Percentiles rank a stretch among this genome's conserved stretches.
phyloP scores from a whole-genome alignment of 2,113 vertebrate genomes.

The Andinoacara biseriatus region DNA sequence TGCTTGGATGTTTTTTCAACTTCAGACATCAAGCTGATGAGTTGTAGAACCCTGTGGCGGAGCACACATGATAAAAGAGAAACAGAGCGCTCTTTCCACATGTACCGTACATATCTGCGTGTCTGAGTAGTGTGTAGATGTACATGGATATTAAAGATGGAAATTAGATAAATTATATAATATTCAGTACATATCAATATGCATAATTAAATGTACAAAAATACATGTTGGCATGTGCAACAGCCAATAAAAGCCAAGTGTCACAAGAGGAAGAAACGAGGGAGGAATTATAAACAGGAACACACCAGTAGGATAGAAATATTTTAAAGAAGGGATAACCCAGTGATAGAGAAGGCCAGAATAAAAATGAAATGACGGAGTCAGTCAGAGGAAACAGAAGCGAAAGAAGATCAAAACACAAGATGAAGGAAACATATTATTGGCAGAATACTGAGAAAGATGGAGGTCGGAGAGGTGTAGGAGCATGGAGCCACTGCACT shows the following conservation, averaged over 20 bases:
- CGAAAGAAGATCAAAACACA: conserved; percentile 46
- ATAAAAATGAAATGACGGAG: conserved; percentile 39
- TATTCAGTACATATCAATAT: background rate
- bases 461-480: conserved; percentile 39
- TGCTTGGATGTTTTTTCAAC: conserved; percentile 58
- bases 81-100: conserved; percentile 52
- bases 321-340: conserved; percentile 20
- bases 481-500: conserved; percentile 29
- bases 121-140: background rate
- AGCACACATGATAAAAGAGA: conserved; percentile 74
- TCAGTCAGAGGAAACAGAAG: conserved; percentile 31
- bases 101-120: conserved; percentile 1
- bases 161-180: background rate
- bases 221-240: background rate
- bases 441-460: conserved; percentile 37
- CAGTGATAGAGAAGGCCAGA: conserved; percentile 16
- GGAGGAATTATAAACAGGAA: conserved; percentile 17
- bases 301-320: conserved; percentile 1
- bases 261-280: background rate
- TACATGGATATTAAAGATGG: background rate
- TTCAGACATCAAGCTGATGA: conserved; percentile 75
- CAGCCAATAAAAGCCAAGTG: background rate
- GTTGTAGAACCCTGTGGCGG: conserved; percentile 70
- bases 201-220: background rate
- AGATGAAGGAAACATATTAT: conserved; percentile 31